These are phyloP conservation scores for Pemphredon lugubris DNA, from an alignment of 2,888 invertebrate genomes.

Conservation along the genomic window DNA sequence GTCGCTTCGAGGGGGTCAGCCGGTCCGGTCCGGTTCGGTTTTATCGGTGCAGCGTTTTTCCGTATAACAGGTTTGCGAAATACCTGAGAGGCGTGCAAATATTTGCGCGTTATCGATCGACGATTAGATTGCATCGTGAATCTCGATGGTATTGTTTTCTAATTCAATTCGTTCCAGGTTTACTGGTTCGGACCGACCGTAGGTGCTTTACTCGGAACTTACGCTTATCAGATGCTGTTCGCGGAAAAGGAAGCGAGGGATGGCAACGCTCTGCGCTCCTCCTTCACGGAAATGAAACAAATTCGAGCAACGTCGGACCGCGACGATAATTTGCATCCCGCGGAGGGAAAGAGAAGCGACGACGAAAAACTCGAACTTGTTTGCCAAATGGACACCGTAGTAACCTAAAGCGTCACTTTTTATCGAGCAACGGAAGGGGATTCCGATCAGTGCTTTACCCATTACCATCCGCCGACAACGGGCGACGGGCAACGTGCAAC, in stretches of 20 bases:
- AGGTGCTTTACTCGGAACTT: constrained; percentile 80
- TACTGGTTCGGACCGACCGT: constrained; percentile 86
- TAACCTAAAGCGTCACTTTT: too few species aligned
- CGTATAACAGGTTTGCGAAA: constrained; percentile 1
- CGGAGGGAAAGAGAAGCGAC: background rate
- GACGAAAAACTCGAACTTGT: constrained; percentile 10
- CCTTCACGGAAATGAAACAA: constrained; percentile 19
- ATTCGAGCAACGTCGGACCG: background rate
- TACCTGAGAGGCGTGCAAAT: constrained; percentile 24
- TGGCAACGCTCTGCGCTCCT: background rate
- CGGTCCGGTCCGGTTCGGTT: too few species aligned
- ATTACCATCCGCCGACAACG: constrained; percentile 20
- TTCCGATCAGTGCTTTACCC: too few species aligned
- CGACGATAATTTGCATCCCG: background rate
- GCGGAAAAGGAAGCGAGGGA: constrained; percentile 8
- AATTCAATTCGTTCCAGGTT: constrained; percentile 78
- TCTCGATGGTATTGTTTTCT: constrained; percentile 2
- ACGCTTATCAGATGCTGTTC: constrained; percentile 79
- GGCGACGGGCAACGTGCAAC: too few species aligned
- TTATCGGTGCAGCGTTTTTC: constrained; percentile 8
- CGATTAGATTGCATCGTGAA: constrained; percentile 36
- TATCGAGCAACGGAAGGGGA: background rate
- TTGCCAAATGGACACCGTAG: background rate
- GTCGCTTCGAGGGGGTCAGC: too few species aligned
- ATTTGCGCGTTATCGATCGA: constrained; percentile 2